phyloP scores from a whole-genome alignment of 2,113 vertebrate genomes.

The Regulus satrapa region DNA sequence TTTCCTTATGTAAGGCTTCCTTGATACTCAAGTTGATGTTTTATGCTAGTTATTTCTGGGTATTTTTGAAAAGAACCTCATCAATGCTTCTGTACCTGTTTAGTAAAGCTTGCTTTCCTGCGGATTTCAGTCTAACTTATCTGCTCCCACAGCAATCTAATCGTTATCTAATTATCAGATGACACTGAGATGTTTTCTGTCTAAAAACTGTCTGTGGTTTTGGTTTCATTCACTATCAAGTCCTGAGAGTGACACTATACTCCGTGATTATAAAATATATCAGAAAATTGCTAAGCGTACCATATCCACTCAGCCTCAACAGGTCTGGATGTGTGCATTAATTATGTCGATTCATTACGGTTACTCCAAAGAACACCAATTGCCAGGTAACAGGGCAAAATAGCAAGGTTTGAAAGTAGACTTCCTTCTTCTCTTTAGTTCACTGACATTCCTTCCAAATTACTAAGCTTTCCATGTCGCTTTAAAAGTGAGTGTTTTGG shows the following conservation, averaged over 20 bases:
- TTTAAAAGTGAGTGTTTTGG: background rate
- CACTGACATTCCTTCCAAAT: constrained; percentile 26
- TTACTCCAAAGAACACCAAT: background rate
- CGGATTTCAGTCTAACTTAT: background rate
- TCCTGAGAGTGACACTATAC: background rate
- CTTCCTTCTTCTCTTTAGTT: background rate
- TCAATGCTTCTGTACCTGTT: background rate
- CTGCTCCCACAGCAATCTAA: background rate
- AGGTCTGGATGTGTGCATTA: background rate
- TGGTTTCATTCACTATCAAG: background rate
- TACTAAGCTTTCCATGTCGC: background rate
- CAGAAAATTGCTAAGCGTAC: background rate
- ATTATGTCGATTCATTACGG: background rate
- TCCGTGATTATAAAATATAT: background rate
- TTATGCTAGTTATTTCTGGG: background rate
- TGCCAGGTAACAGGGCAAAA: background rate
- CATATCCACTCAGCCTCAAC: background rate
- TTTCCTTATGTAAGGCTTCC: background rate
- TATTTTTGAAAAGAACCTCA: background rate
- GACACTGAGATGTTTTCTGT: background rate
- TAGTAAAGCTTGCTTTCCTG: background rate
- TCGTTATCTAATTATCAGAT: background rate
- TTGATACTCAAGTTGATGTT: background rate
- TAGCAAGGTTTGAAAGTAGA: background rate
- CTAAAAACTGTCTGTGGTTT: background rate